Evolutionary conservation across 2,888 invertebrate genomes (phyloP).

Genomic region (Marronus borbonicus): DNA sequence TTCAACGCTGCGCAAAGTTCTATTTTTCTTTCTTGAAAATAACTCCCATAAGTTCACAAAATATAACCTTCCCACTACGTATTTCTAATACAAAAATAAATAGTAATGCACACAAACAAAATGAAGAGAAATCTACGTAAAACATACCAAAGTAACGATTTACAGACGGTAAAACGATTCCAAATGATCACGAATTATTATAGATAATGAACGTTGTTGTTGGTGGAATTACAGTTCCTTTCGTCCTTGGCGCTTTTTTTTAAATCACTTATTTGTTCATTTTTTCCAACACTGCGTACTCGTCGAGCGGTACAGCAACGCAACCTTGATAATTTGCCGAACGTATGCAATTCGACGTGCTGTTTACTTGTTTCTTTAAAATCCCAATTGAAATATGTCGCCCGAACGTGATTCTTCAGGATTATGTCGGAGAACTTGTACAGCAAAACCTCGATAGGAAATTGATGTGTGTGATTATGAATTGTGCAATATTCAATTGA

Average conservation of each 20-base stretch:
- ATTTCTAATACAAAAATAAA: no score
- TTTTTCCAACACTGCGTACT: background rate
- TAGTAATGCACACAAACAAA: no score
- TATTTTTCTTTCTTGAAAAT: background rate
- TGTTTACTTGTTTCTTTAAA: conserved; percentile 1
- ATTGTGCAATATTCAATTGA: no score
- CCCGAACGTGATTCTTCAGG: background rate
- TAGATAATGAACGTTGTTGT: background rate
- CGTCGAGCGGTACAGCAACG: background rate
- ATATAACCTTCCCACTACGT: background rate
- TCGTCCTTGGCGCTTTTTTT: conserved; percentile 29
- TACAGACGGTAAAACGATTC: background rate
- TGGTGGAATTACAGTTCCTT: conserved; percentile 7
- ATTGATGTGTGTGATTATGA: no score
- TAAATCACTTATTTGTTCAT: conserved; percentile 1
- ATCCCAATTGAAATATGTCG: background rate
- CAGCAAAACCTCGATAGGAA: no score
- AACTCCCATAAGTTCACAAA: background rate
- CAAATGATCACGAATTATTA: conserved; percentile 1
- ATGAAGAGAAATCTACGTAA: background rate
- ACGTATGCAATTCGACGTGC: background rate
- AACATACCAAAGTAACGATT: background rate
- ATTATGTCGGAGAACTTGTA: background rate
- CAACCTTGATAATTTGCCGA: conserved; percentile 25
- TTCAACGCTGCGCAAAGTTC: background rate